phyloP scores from a whole-genome alignment of 2,888 invertebrate species.

The Fissipunctia ypsillon region DNA sequence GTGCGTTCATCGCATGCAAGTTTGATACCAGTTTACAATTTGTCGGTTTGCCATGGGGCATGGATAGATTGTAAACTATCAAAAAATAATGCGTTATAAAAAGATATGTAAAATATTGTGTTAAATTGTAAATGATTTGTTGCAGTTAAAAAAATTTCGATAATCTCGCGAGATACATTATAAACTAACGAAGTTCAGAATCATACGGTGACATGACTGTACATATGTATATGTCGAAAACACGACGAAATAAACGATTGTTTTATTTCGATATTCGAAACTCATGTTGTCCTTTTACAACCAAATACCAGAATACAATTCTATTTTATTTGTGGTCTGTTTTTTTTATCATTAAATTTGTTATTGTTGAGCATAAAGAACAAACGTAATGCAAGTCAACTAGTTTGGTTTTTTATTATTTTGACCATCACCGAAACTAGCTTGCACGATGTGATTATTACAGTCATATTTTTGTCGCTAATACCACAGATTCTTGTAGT shows the following conservation, averaged over 20 bases:
- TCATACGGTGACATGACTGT: too few species aligned
- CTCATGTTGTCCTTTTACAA: not conserved
- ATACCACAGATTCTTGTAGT: not conserved
- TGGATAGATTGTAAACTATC: too few species aligned
- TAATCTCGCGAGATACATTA: too few species aligned
- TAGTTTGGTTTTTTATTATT: not conserved
- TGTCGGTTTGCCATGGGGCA: too few species aligned
- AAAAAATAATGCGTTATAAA: too few species aligned
- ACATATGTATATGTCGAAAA: not conserved
- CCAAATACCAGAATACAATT: constrained; percentile 2
- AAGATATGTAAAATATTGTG: too few species aligned
- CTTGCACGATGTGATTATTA: not conserved
- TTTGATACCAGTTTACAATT: too few species aligned
- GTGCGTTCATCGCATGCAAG: too few species aligned
- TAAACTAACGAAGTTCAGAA: too few species aligned
- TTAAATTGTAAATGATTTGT: too few species aligned
- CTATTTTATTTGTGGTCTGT: not conserved
- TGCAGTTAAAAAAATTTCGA: too few species aligned
- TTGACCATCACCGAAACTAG: not conserved
- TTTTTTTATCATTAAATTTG: not conserved
- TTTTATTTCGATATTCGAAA: not conserved
- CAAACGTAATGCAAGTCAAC: not conserved
- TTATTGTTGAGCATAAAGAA: constrained; percentile 6
- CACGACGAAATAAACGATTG: not conserved
- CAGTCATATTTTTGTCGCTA: not conserved